Base-by-base conservation (phyloP, 2,113 vertebrate genomes). In the Lipophrys pholis region DNA sequence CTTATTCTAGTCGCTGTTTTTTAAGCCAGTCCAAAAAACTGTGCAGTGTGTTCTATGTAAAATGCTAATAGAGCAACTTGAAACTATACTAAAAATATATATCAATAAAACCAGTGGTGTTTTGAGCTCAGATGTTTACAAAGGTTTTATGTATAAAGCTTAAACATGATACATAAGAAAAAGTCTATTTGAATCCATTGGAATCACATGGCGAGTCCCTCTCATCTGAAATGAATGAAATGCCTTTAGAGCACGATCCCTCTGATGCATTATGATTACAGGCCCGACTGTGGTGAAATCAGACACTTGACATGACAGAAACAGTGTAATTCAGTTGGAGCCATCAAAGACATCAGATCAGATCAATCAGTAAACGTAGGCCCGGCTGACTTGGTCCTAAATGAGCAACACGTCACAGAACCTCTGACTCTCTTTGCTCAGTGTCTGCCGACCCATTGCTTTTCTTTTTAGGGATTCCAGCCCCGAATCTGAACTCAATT, bases 401-500 rank as follows among this genome's bases (percentile, higher is more conserved):
- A 16, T 67, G 49, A 62, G 69, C 41, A 64, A 76, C n/a, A 15
- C 50, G 43, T 59, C 52, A 15, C 40, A 56, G 11, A 17, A 38
- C 50, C 43, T 76, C 66, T 61, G 62, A 8, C 16, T 16, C 3
- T 42, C 72, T 76, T 71, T 67, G 35, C 80, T 74, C 65, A 65
- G 48, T 40, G 21, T 38, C 46, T 79, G 60, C 21, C 60, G 38
- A 35, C 61, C 35, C 21, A 30, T 30, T 30, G 21, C 21, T 30
- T 30, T 30, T 30, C 21, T 30, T 86, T 91, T 83, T 11, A 61
- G 73, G 66, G 85, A 54, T 83, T 87, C 84, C 1, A 0, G 46
- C 72, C 65, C 46, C 42, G 54, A 78, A 86, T 85, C 83, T 78
- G 72, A 87, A 83, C 87, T 87, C 81, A 82, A 86, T 91, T 90